Percentiles rank a stretch among this genome's conserved stretches.
phyloP scores from a whole-genome alignment of 2,888 invertebrate genomes.

The Diogma glabrata region DNA sequence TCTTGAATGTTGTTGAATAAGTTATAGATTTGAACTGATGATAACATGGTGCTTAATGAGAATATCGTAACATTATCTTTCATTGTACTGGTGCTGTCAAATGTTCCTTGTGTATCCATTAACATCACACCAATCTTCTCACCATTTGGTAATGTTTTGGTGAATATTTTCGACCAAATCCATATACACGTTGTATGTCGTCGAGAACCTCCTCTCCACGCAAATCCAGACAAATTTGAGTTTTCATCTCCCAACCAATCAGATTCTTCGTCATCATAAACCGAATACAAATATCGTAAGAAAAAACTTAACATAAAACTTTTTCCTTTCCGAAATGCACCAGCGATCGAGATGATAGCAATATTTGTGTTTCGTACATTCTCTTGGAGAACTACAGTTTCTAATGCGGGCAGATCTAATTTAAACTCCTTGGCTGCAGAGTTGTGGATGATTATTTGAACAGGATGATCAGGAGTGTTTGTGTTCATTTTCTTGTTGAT shows the following conservation, averaged over 20 bases:
- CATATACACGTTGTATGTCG: slow-evolving; percentile 12
- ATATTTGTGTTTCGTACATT: not conserved
- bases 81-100: slow-evolving; percentile 11
- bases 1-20: slow-evolving; percentile 13
- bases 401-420: not conserved
- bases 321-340: slow-evolving; percentile 14
- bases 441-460: not conserved
- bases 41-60: slow-evolving; percentile 13
- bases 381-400: not conserved
- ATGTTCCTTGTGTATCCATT: slow-evolving; percentile 16
- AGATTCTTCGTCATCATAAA: not conserved
- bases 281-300: slow-evolving; percentile 12
- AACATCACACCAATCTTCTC: slow-evolving; percentile 11
- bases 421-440: not conserved
- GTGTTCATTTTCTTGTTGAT: too few species aligned
- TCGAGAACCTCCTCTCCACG: slow-evolving; percentile 12
- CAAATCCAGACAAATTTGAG: slow-evolving; percentile 11
- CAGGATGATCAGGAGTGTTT: not conserved
- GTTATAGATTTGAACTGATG: slow-evolving; percentile 13
- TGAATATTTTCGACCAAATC: slow-evolving; percentile 13
- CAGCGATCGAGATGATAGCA: slow-evolving; percentile 13
- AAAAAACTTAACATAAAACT: slow-evolving; percentile 13
- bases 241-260: slow-evolving; percentile 12
- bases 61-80: slow-evolving; percentile 14
- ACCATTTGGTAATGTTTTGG: slow-evolving; percentile 9